A percentile compares a stretch with the other conserved stretches of the same genome.
phyloP scores from a whole-genome alignment of 2,888 invertebrate genomes.

The Sipha maydis region DNA sequence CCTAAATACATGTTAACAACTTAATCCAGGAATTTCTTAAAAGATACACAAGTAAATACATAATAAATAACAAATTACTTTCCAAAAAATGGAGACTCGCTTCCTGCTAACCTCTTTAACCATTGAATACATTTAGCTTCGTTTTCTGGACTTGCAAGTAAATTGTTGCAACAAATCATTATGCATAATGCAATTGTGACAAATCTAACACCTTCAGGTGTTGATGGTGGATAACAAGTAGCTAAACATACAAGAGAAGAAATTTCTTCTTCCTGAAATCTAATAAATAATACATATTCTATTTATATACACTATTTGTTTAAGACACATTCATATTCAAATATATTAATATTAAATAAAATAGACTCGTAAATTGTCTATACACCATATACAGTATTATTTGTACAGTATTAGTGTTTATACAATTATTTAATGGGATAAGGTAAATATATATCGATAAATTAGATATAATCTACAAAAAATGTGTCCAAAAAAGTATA shows the following conservation, averaged over 20 bases:
- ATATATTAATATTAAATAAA: no score
- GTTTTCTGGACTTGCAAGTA: slow-evolving; percentile 78
- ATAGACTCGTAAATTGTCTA: no score
- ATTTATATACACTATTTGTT: neutral
- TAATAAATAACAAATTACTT: slow-evolving; percentile 57
- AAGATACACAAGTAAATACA: neutral
- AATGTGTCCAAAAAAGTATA: no score
- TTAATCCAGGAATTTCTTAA: neutral
- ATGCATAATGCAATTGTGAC: slow-evolving; percentile 93
- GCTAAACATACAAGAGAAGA: slow-evolving; percentile 83
- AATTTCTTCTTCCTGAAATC: slow-evolving; percentile 92
- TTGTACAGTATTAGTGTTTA: no score
- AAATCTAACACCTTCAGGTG: slow-evolving; percentile 91
- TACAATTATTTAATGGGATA: no score
- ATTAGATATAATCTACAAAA: no score
- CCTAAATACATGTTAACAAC: slow-evolving; percentile 67
- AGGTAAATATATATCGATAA: no score
- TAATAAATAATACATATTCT: slow-evolving; percentile 66
- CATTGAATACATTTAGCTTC: slow-evolving; percentile 91
- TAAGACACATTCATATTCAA: no score
- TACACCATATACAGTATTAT: no score
- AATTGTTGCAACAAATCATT: slow-evolving; percentile 91
- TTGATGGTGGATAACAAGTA: slow-evolving; percentile 87
- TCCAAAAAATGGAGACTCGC: slow-evolving; percentile 63
- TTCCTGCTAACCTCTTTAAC: slow-evolving; percentile 82